phyloP scores from a whole-genome alignment of 2,113 vertebrate genomes.

The Clarias gariepinus region DNA sequence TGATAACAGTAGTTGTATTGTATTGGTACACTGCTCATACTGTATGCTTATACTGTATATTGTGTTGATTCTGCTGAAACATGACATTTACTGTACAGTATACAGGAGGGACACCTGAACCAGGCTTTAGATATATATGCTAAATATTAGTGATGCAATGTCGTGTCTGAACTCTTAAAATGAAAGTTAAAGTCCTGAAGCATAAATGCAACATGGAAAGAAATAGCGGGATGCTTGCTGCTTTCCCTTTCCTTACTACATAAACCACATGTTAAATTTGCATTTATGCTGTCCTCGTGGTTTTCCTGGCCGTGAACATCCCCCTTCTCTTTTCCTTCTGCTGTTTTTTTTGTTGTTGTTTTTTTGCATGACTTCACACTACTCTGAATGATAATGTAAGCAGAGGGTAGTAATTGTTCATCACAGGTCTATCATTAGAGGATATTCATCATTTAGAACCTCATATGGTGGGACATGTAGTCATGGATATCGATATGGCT shows the following conservation, averaged over 20 bases:
- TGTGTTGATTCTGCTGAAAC: background rate
- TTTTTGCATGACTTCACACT: background rate
- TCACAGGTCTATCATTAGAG: background rate
- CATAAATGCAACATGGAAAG: background rate
- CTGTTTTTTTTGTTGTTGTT: background rate
- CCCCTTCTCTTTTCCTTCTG: background rate
- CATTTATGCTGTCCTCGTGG: background rate
- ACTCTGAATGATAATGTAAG: background rate
- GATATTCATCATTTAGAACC: background rate
- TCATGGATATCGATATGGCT: background rate
- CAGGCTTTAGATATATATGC: background rate
- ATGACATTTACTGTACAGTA: too few relatives aligned
- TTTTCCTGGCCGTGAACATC: background rate
- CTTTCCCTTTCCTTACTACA: conserved; percentile 15
- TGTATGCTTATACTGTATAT: background rate
- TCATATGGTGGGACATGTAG: background rate
- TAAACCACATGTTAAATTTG: background rate
- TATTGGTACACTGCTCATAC: background rate
- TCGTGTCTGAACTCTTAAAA: background rate
- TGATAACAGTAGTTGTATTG: background rate
- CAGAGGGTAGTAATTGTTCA: background rate
- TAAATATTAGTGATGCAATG: too few relatives aligned
- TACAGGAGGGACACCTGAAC: background rate
- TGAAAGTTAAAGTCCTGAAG: background rate
- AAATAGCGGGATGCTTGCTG: background rate